phyloP scores from a whole-genome alignment of 1,140 invertebrate species.

The Drosophila erecta region DNA sequence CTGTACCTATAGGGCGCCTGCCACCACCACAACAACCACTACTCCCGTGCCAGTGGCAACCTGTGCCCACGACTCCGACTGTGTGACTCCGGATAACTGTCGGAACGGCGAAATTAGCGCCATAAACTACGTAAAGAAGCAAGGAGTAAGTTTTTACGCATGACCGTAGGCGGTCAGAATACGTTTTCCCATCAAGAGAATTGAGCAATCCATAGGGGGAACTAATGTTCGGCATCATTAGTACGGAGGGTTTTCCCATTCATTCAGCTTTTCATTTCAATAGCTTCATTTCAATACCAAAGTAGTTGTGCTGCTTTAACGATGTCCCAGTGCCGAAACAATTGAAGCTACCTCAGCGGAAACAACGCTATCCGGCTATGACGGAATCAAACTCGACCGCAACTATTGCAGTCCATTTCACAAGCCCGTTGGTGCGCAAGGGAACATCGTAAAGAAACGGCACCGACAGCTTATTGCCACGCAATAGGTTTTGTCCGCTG shows the following conservation, averaged over 20 bases:
- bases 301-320: slow-evolving; percentile 46
- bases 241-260: slow-evolving; percentile 12
- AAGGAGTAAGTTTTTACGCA: slow-evolving; percentile 67
- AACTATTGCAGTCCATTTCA: slow-evolving; percentile 44
- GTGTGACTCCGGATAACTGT: slow-evolving; percentile 72
- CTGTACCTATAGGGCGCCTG: slow-evolving; percentile 66
- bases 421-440: slow-evolving; percentile 32
- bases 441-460: slow-evolving; percentile 1
- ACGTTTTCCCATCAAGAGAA: not conserved
- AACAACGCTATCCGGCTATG: slow-evolving; percentile 16
- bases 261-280: slow-evolving; percentile 3
- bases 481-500: slow-evolving; percentile 59
- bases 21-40: slow-evolving; percentile 54
- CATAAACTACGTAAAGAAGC: slow-evolving; percentile 69
- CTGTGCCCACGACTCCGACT: slow-evolving; percentile 69
- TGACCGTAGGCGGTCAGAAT: not conserved
- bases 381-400: slow-evolving; percentile 18
- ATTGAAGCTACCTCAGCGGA: slow-evolving; percentile 47
- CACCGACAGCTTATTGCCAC: slow-evolving; percentile 67
- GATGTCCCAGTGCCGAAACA: slow-evolving; percentile 63
- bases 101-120: slow-evolving; percentile 76
- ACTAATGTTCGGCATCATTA: slow-evolving; percentile 6
- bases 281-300: slow-evolving; percentile 47
- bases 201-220: slow-evolving; percentile 3
- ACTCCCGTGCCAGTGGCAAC: slow-evolving; percentile 55